These are phyloP conservation scores for Paralichthys olivaceus DNA, from an alignment of 2,113 vertebrate genomes.

Conservation along the genomic window DNA sequence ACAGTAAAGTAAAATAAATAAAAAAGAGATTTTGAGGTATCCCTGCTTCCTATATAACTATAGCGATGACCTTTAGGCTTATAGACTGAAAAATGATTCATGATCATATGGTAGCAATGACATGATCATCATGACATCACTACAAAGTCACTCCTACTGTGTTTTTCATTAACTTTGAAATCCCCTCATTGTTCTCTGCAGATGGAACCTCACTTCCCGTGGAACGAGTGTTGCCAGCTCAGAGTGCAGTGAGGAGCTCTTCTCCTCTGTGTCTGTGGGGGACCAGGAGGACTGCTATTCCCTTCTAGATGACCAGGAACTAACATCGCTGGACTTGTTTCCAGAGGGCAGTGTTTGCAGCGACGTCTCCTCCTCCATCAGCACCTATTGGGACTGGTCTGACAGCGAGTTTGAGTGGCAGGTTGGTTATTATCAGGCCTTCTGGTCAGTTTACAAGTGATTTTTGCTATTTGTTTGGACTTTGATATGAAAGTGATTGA, in stretches of 20 bases:
- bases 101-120: too few species aligned
- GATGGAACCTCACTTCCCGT: slow-evolving; percentile 97
- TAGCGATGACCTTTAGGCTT: too few species aligned
- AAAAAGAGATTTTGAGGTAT: too few species aligned
- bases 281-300: slow-evolving; percentile 98
- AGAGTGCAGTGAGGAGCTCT: slow-evolving; percentile 97
- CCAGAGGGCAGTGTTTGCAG: slow-evolving; percentile 98
- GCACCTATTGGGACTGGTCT: slow-evolving; percentile 99
- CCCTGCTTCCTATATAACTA: too few species aligned
- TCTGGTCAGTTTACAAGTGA: background rate
- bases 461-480: background rate
- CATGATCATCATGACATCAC: too few species aligned
- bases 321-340: slow-evolving; percentile 96
- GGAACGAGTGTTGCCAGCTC: slow-evolving; percentile 98
- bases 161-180: background rate
- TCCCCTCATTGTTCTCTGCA: slow-evolving; percentile 55
- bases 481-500: background rate
- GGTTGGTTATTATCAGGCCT: slow-evolving; percentile 78
- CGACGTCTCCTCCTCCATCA: slow-evolving; percentile 98
- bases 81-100: too few species aligned
- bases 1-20: too few species aligned
- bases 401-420: slow-evolving; percentile 99
- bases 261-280: slow-evolving; percentile 96
- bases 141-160: background rate
- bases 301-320: slow-evolving; percentile 95